Conservation (phyloP, 1,140 invertebrate species). For the Drosophila seguyi region DNA sequence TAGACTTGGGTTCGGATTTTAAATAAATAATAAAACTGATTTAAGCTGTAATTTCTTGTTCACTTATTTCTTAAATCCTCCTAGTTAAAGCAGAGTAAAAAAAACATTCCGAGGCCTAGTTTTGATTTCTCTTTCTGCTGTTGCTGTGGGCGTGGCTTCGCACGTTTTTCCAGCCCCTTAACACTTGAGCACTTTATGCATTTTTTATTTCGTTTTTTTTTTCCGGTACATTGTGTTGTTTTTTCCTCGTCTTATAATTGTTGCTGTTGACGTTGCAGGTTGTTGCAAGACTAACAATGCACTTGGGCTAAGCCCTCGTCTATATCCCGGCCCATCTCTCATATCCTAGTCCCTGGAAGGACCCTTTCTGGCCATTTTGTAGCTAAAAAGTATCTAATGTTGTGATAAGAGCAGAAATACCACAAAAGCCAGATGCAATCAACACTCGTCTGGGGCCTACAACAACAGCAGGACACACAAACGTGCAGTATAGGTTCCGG, state of each 20-base stretch:
- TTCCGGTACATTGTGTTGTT: conserved; percentile 43
- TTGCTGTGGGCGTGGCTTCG: conserved; percentile 8
- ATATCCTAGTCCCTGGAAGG: conserved; percentile 1
- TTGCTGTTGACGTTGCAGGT: conserved; percentile 54
- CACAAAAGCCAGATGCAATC: conserved; percentile 69
- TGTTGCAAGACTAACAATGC: conserved; percentile 77
- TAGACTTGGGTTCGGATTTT: no score
- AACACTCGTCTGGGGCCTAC: conserved; percentile 56
- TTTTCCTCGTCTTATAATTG: conserved; percentile 54
- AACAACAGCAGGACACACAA: conserved; percentile 11
- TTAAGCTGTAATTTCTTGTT: no score
- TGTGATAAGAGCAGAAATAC: conserved; percentile 50
- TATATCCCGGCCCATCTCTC: conserved; percentile 20
- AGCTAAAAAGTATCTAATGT: conserved; percentile 65
- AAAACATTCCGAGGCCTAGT: conserved; percentile 10
- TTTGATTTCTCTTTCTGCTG: neutral
- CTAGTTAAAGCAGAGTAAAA: conserved; percentile 2
- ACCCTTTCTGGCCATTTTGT: conserved; percentile 56
- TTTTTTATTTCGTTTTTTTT: conserved; percentile 53
- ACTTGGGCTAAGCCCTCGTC: conserved; percentile 52
- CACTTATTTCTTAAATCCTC: neutral
- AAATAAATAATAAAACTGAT: no score
- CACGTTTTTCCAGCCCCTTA: conserved; percentile 38
- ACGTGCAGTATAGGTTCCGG: neutral
- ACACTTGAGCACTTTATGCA: conserved; percentile 72